These are phyloP conservation scores for Pyrrhia umbra DNA, from an alignment of 2,888 invertebrate genomes.

Conservation along the genomic window DNA sequence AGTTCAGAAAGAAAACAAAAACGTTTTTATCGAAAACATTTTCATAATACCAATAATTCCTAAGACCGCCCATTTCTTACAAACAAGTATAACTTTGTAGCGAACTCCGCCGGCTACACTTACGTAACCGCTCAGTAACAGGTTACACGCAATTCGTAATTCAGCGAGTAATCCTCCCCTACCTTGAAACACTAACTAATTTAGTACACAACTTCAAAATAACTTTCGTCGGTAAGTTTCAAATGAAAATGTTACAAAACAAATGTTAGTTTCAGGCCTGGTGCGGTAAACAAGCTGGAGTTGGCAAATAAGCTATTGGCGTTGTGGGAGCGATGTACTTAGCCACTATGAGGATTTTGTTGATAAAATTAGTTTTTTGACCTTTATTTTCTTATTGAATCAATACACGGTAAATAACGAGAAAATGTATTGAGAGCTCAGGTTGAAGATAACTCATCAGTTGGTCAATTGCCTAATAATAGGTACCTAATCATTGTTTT, in stretches of 20 bases:
- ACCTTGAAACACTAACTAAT: slow-evolving; percentile 49
- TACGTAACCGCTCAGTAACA: slow-evolving; percentile 11
- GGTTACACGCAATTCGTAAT: slow-evolving; percentile 33
- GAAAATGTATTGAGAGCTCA: no score
- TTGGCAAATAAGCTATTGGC: slow-evolving; percentile 6
- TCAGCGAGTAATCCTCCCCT: slow-evolving; percentile 38
- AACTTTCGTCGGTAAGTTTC: slow-evolving; percentile 32
- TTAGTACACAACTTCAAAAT: slow-evolving; percentile 40
- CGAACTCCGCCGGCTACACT: background rate
- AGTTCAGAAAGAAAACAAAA: background rate
- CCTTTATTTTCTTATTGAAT: background rate
- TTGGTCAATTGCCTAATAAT: no score
- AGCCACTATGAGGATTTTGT: background rate
- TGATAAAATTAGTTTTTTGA: background rate
- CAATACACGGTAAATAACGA: no score
- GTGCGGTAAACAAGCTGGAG: slow-evolving; percentile 13
- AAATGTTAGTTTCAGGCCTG: slow-evolving; percentile 34
- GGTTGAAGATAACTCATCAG: no score
- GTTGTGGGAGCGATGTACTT: background rate
- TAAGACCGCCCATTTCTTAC: background rate
- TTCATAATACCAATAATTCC: no score
- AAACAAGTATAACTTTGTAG: background rate
- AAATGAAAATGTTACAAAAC: slow-evolving; percentile 47
- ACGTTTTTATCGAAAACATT: background rate
- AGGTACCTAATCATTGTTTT: no score